Evolutionary conservation across 2,113 vertebrate species (phyloP).

Genomic region (Sceloporus tristichus): DNA sequence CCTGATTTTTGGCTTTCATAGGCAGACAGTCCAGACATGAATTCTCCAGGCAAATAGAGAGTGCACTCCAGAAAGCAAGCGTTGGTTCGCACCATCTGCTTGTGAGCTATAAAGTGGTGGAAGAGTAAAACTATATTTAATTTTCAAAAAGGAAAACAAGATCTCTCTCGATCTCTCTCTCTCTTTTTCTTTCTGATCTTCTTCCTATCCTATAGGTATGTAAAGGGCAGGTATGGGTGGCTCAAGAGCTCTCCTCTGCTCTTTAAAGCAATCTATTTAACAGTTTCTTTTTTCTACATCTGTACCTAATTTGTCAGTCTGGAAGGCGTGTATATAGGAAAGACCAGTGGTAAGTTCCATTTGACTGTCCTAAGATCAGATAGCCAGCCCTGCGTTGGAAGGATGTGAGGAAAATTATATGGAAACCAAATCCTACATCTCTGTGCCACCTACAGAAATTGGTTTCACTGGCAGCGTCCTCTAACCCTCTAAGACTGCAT

Average conservation of each 20-base stretch:
- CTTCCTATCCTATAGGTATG: background rate
- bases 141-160: background rate
- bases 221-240: background rate
- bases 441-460: background rate
- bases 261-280: background rate
- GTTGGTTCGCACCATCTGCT: background rate
- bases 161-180: background rate
- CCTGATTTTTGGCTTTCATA: background rate
- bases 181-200: background rate
- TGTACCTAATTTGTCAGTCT: background rate
- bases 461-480: background rate
- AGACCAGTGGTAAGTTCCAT: background rate
- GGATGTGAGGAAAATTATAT: background rate
- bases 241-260: background rate
- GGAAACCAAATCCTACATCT: background rate
- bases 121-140: background rate
- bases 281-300: background rate
- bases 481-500: too few species aligned
- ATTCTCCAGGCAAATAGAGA: background rate
- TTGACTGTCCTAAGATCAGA: background rate
- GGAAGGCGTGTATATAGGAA: background rate
- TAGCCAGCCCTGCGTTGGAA: background rate
- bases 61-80: background rate
- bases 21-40: background rate
- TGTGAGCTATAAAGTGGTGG: background rate